Evolutionary conservation across 1,140 invertebrate genomes (phyloP), one percentile per base, ranked within the genome.

Genomic region (Drosophila paulistorum): DNA sequence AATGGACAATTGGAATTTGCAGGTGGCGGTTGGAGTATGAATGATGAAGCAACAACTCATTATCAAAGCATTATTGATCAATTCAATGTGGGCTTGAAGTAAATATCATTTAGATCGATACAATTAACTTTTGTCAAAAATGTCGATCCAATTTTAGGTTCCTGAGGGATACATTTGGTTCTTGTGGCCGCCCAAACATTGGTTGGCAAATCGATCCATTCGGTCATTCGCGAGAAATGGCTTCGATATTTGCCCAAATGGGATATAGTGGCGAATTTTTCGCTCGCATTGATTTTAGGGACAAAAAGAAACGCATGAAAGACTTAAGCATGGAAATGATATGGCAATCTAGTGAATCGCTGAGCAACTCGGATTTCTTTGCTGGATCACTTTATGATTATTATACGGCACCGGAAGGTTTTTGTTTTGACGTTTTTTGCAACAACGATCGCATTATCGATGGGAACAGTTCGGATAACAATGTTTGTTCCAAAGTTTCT

Each of bases 191-290:
- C 9, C 97, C 97, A 0, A 94, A 94, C 26, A 94, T 97, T 9
- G 97, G 96, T 3, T 98, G 98, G 97, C 98, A 98, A 92, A 98
- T 98, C 54, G 97, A 98, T 93, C 97, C 97, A 0, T 98, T 98
- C 85, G 97, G 97, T 0, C 98, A 99, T 90, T 97, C 97, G 0
- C 92, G 96, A 26, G 97, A 98, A 75, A 95, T 96, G 92, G 97
- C 97, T 0, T 97, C 96, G 0, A 93, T 98, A 1, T 96, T 98
- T 83, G 95, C 97, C 0, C 95, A 95, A 61, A 94, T 97, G 93
- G 96, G 96, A 1, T 99, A 96, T 87, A 97, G 98, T 91, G 98
- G 97, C 0, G 92, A 98, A 39, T 96, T 98, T 75, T 95, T 99
- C 70, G 97, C 96, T 1, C 94, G 98, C 54, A 94, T 98, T 10